Evolutionary conservation across 2,888 invertebrate species (phyloP), one percentile per base, ranked within the genome.

Genomic region (Stenichneumon culpator): DNA sequence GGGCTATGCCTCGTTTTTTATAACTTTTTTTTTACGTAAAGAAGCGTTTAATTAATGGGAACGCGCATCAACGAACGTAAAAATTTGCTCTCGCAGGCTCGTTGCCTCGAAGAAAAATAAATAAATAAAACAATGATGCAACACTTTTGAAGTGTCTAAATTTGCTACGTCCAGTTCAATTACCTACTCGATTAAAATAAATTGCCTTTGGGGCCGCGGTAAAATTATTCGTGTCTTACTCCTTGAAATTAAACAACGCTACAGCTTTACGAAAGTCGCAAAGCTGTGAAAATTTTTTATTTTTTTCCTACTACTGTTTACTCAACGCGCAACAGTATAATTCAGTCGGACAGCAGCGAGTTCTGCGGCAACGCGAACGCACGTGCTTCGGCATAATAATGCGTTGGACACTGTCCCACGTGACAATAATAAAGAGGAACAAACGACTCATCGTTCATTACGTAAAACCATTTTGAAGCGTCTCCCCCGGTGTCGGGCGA

Each of bases 401-500:
- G 52, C 9, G 39, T 39, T 22, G 28, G 39, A 57, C 47, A 75
- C 54, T 25, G 36, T 36, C 44, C 75, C 70, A 79, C 60, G 75
- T 67, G 72, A 81, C 77, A 68, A 73, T 81, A 80, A 70, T 60
- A 57, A 69, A 75, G n/a, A 72, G 50, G 70, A 39, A 80, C 57
- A 72, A 68, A 52, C 60, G 77, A 65, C 47, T 32, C 50, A 39
- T 75, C 57, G 68, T 77, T 6, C 65, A 72, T 80, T 77, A 77
- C 73, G 80, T 77, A 69, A 84, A 81, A 72, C n/a, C n/a, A 52
- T 69, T 69, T 63, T n/a, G n/a, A 50, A 68, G 14, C 25, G 32
- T 79, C 57, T 70, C 19, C 14, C 11, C 60, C 22, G 63, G 36
- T 50, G 68, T 80, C 57, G 68, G 5, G 52, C 65, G 39, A 54